Conservation (phyloP, 1,140 invertebrate genomes). For the Bombus confusus region DNA sequence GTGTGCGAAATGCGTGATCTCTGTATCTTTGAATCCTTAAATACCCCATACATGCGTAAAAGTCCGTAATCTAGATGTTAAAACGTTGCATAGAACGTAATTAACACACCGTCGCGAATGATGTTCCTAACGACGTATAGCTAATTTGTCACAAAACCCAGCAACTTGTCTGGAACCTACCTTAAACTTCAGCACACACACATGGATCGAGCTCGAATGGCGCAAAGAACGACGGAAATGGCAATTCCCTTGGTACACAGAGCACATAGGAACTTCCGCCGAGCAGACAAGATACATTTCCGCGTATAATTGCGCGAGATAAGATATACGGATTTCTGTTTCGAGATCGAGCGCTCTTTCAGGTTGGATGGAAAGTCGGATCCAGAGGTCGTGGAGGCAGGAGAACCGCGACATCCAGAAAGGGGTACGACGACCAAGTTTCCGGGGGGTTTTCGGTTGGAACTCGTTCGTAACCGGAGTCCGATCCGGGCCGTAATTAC, state of each 20-base stretch:
- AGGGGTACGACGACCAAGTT: slow-evolving; percentile 49
- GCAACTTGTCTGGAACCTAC: neutral
- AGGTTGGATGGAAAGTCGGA: slow-evolving; percentile 28
- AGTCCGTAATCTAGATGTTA: no score
- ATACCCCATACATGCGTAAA: no score
- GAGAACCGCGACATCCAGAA: slow-evolving; percentile 58
- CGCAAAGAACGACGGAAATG: slow-evolving; percentile 7
- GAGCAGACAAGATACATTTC: slow-evolving; percentile 2
- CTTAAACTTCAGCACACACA: neutral
- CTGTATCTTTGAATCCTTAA: no score
- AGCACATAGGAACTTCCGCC: neutral
- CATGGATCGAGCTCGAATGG: neutral
- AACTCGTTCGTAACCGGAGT: slow-evolving; percentile 66
- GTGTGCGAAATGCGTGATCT: no score
- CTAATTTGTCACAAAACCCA: slow-evolving; percentile 5
- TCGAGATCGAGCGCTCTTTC: neutral
- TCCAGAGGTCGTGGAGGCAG: slow-evolving; percentile 9
- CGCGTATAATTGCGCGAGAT: slow-evolving; percentile 11
- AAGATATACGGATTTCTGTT: slow-evolving; percentile 15
- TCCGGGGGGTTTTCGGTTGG: slow-evolving; percentile 46
- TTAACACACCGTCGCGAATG: neutral
- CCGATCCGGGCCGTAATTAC: slow-evolving; percentile 77
- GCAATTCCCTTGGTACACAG: slow-evolving; percentile 9
- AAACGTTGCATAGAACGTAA: no score
- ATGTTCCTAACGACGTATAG: neutral